Base-by-base conservation (phyloP, 2,888 invertebrate genomes). In the Agelastica alni region DNA sequence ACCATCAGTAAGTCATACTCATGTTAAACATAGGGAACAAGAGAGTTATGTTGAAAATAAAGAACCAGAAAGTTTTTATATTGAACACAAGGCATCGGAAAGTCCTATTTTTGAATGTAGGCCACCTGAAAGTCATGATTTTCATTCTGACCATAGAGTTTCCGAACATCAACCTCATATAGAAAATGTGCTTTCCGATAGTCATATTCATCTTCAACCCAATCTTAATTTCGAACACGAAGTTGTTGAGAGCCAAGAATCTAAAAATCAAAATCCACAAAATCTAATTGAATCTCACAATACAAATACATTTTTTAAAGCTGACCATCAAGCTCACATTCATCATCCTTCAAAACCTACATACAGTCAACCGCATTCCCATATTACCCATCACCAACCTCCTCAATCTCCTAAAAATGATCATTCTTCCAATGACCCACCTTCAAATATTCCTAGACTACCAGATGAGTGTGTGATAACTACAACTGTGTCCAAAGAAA, bases 261-360 rank as follows among this genome's bases (percentile, higher is more conserved):
- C 26, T 39, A 16, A 20, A 12, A 39, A 20, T 39, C 12, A 39
- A 30, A 46, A 36, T 56, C 44, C 36, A 56, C 59, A 58, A 51
- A 56, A 59, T 57, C 66, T 65, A 63, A 58, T 68, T 66, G 71
- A 73, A 71, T 67, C 71, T 73, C 73, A 68, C 61, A 72, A 74
- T 74, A 73, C 73, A 72, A 71, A 67, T 63, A 67, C 69, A 68
- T 57, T 59, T 58, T 54, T 47, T 61, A 61, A 59, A 56, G 63
- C 61, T 67, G 65, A 61, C 53, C 54, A 61, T 62, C 57, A 60
- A 52, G 41, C 49, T 51, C 58, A 53, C 53, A 43, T 51, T 55
- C 47, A 55, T 57, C 56, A 58, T 53, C 52, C 55, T 34, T 34
- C 30, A 44, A 16, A 31, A 12, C 54, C 56, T 49, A 49, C 47